Evolutionary conservation across 2,888 invertebrate genomes (phyloP).

Genomic region (Cremastinae sp.): DNA sequence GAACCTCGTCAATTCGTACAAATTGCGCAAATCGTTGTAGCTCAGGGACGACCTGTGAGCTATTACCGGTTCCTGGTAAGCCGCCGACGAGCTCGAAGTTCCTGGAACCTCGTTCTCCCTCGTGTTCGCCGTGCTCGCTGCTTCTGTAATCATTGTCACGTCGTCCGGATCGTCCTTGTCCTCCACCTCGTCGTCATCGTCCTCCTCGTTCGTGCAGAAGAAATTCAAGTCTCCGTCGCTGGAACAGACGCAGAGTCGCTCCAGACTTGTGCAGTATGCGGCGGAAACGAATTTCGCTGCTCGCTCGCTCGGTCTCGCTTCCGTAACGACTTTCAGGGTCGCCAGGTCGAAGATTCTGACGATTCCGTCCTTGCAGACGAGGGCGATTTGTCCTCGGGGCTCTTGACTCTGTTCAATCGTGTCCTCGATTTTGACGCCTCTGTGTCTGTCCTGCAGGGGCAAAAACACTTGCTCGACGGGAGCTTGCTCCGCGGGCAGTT

Average conservation of each 20-base stretch:
- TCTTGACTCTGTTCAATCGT: slow-evolving; percentile 56
- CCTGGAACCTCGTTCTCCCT: slow-evolving; percentile 72
- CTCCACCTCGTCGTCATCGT: slow-evolving; percentile 87
- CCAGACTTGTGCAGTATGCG: slow-evolving; percentile 93
- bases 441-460: slow-evolving; percentile 81
- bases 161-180: slow-evolving; percentile 88
- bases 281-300: slow-evolving; percentile 90
- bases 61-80: slow-evolving; percentile 74
- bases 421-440: slow-evolving; percentile 45
- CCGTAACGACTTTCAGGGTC: slow-evolving; percentile 86
- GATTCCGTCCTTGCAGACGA: slow-evolving; percentile 88
- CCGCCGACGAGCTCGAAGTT: slow-evolving; percentile 74
- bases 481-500: slow-evolving; percentile 85
- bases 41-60: slow-evolving; percentile 84
- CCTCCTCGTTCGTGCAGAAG: slow-evolving; percentile 89
- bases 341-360: slow-evolving; percentile 87
- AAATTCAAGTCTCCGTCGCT: slow-evolving; percentile 91
- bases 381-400: slow-evolving; percentile 84
- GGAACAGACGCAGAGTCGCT: slow-evolving; percentile 92
- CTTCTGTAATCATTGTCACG: slow-evolving; percentile 74
- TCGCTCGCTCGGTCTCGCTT: slow-evolving; percentile 83
- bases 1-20: slow-evolving; percentile 89
- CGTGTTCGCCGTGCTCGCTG: slow-evolving; percentile 60
- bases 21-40: slow-evolving; percentile 84
- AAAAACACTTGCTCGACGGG: slow-evolving; percentile 87